These are phyloP conservation scores for Lycocerus yunnanus DNA, from an alignment of 2,888 invertebrate species.

Conservation along the genomic window DNA sequence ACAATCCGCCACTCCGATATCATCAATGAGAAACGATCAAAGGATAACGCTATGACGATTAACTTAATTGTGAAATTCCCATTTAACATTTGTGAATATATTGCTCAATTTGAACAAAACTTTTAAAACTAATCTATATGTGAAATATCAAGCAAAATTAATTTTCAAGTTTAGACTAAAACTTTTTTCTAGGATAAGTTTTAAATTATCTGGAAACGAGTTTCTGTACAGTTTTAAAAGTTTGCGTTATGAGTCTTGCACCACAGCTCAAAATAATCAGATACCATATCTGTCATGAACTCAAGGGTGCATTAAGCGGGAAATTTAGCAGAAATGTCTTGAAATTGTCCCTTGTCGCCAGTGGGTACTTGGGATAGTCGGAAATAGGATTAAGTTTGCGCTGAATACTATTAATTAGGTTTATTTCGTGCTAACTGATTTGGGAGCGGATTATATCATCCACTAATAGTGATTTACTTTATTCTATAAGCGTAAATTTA, in stretches of 20 bases:
- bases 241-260: background rate
- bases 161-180: background rate
- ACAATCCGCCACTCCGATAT: slow-evolving; percentile 27
- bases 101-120: slow-evolving; percentile 11
- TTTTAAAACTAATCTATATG: background rate
- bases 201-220: background rate
- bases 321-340: slow-evolving; percentile 24
- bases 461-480: slow-evolving; percentile 22
- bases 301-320: slow-evolving; percentile 22
- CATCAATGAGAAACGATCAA: slow-evolving; percentile 32
- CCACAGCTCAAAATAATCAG: slow-evolving; percentile 4
- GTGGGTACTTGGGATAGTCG: slow-evolving; percentile 20
- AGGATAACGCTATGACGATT: slow-evolving; percentile 31
- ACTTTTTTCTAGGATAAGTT: background rate
- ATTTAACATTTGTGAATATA: slow-evolving; percentile 11
- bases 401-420: slow-evolving; percentile 24
- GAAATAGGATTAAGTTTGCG: slow-evolving; percentile 21
- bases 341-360: slow-evolving; percentile 24
- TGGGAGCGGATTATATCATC: slow-evolving; percentile 21
- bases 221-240: background rate
- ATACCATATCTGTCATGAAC: slow-evolving; percentile 18
- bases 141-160: background rate
- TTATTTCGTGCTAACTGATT: slow-evolving; percentile 22
- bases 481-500: slow-evolving; percentile 15
- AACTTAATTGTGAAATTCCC: slow-evolving; percentile 28